Base-by-base conservation (phyloP, 2,797 vertebrate species). In the Glossophaga mutica region DNA sequence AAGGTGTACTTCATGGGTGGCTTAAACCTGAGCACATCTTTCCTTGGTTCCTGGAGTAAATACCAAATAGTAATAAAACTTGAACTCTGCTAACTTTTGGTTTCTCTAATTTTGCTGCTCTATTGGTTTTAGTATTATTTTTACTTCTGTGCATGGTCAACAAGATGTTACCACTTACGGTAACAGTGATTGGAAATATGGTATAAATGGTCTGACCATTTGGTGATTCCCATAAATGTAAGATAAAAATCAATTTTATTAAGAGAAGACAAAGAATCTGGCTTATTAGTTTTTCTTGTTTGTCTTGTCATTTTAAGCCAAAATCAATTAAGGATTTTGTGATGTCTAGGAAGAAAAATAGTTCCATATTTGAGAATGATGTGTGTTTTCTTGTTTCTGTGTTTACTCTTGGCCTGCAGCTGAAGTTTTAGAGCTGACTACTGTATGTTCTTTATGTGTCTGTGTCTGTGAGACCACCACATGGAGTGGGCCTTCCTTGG, bases 21-120 rank as follows among this genome's bases (percentile, higher is more conserved):
- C n/a, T 94, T 92, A 90, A 77, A 68, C 42, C 7, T 88, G 77
- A 37, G 44, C 11, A 74, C 7, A 85, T 29, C 18, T 86, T 78
- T 46, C 39, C 32, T 74, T 90, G 29, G 52, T 62, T 94, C 57
- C 6, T 90, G 44, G 37, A 79, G 15, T 65, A 46, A 74, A 79
- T 50, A 50, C 19, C 32, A 92, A 87, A 22, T 2, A 76, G 32
- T 26, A 87, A 65, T 79, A 77, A 71, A 89, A 94, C 29, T 14
- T n/a, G 52, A 94, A 95, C 34, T 87, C 71, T 93, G 26, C 24
- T 95, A 88, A 67, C 19, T 88, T 91, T 46, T 50, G 39, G n/a
- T 83, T 90, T 87, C n/a, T 92, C 22, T 74, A 73, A 14, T 94
- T 92, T 87, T 48, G 18, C 11, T 57, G n/a, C 32, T 34, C 1